Percentiles rank a stretch among this genome's conserved stretches.
These are phyloP conservation scores for Dyspetes luteomarginatus DNA, from an alignment of 2,888 invertebrate genomes.

Conservation along the genomic window DNA sequence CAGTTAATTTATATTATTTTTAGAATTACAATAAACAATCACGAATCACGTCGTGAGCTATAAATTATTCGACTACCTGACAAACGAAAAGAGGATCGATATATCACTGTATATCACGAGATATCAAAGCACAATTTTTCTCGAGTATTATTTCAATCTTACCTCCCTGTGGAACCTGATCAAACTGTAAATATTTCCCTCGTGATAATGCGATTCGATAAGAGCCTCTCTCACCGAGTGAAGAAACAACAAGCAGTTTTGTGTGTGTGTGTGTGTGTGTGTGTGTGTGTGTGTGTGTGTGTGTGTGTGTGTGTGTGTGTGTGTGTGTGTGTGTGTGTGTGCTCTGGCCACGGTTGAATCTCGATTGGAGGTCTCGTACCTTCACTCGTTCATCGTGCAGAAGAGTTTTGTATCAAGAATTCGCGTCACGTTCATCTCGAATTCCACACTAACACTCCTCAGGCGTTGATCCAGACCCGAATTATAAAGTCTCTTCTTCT, in stretches of 20 bases:
- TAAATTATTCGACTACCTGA: neutral
- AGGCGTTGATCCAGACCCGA: slow-evolving; percentile 61
- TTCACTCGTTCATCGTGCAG: slow-evolving; percentile 40
- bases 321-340: neutral
- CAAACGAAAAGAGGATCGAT: neutral
- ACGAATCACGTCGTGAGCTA: neutral
- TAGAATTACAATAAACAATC: no score
- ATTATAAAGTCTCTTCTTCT: slow-evolving; percentile 48
- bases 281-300: neutral
- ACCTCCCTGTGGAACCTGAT: slow-evolving; percentile 18
- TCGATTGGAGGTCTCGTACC: slow-evolving; percentile 54
- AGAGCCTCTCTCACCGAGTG: slow-evolving; percentile 15
- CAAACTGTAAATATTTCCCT: slow-evolving; percentile 45
- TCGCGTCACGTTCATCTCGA: slow-evolving; percentile 65
- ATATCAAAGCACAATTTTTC: slow-evolving; percentile 38
- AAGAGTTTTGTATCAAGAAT: slow-evolving; percentile 47
- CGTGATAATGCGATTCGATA: slow-evolving; percentile 44
- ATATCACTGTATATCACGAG: slow-evolving; percentile 4
- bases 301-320: neutral
- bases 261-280: neutral
- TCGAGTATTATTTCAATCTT: slow-evolving; percentile 2
- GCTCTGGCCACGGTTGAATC: slow-evolving; percentile 55
- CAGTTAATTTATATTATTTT: no score
- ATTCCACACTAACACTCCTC: slow-evolving; percentile 63
- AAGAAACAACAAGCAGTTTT: slow-evolving; percentile 40